phyloP scores from a whole-genome alignment of 2,113 vertebrate species.

The Semicossyphus pulcher region DNA sequence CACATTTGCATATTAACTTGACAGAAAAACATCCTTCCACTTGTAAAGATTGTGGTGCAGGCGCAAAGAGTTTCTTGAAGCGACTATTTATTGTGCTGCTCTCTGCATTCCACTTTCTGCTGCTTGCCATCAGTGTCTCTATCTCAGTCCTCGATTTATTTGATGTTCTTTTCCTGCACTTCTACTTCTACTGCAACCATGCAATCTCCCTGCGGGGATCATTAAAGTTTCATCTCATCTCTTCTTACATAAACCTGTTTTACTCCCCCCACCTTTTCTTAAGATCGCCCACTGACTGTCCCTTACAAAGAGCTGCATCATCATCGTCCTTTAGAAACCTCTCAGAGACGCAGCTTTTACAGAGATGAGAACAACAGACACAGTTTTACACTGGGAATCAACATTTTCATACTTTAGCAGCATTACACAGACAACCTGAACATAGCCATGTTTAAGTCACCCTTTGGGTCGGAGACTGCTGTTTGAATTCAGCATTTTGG shows the following conservation, averaged over 20 bases:
- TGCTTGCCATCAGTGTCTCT: conserved; percentile 1
- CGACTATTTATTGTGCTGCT: conserved; percentile 12
- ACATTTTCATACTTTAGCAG: too few species aligned
- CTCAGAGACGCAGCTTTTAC: neutral
- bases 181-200: conserved; percentile 37
- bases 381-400: neutral
- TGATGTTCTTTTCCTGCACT: conserved; percentile 37
- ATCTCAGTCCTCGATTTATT: conserved; percentile 39
- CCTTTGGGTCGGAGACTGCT: too few species aligned
- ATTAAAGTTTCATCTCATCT: conserved; percentile 64
- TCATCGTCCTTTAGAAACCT: neutral
- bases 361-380: neutral
- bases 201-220: conserved; percentile 43
- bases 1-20: conserved; percentile 17
- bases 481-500: too few species aligned
- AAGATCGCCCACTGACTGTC: conserved; percentile 7
- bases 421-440: too few species aligned
- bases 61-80: neutral
- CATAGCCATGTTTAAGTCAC: too few species aligned
- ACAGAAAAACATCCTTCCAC: neutral
- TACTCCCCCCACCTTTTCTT: conserved; percentile 16
- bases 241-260: conserved; percentile 51
- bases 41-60: neutral
- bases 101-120: conserved; percentile 11
- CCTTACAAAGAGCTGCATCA: conserved; percentile 15